phyloP scores from a whole-genome alignment of 2,113 vertebrate species.

The Tyrannus savana region DNA sequence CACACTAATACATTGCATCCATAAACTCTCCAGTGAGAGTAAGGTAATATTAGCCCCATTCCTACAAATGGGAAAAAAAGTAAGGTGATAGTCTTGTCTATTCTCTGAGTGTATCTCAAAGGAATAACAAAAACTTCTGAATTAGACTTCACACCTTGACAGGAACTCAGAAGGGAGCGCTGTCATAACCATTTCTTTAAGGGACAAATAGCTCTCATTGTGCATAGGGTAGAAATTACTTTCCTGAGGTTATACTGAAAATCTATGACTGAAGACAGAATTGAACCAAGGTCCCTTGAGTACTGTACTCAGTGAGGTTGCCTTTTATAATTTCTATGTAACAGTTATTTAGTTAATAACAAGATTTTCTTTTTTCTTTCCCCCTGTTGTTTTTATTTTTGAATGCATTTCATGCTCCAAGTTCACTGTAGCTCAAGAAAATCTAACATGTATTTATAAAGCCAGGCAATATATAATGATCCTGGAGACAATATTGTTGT shows the following conservation, averaged over 20 bases:
- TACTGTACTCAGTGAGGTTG: background rate
- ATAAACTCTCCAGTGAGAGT: background rate
- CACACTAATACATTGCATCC: constrained; percentile 1
- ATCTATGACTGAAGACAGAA: background rate
- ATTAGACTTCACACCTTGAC: constrained; percentile 38
- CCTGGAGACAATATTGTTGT: constrained; percentile 55
- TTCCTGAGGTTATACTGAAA: background rate
- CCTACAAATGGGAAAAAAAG: background rate
- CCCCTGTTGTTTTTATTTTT: background rate
- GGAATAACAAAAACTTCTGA: constrained; percentile 37
- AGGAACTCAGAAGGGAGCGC: background rate
- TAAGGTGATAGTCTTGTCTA: background rate
- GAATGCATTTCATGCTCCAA: constrained; percentile 37
- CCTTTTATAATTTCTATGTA: constrained; percentile 13
- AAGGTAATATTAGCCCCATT: background rate
- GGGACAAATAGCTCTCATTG: constrained; percentile 23
- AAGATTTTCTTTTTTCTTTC: background rate
- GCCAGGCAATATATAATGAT: constrained; percentile 26
- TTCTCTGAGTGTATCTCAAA: background rate
- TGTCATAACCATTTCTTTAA: constrained; percentile 21
- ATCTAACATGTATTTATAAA: constrained; percentile 31
- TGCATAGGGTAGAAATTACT: background rate
- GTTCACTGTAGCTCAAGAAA: constrained; percentile 46
- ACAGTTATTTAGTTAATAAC: constrained; percentile 29
- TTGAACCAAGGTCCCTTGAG: background rate